These are phyloP conservation scores for Taurulus bubalis DNA, from an alignment of 2,113 vertebrate species.

Conservation along the genomic window DNA sequence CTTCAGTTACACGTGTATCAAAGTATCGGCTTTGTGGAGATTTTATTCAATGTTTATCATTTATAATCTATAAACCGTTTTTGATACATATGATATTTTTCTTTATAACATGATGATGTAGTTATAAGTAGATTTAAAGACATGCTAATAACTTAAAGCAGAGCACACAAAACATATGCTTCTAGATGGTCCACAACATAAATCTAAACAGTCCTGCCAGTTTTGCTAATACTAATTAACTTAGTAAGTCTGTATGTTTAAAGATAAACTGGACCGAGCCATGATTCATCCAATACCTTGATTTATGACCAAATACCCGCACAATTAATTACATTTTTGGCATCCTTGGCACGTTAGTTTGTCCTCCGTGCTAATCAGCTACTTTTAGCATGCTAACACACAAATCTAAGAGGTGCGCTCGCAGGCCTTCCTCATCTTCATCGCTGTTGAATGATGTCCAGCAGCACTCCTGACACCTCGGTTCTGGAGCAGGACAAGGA, in stretches of 20 bases:
- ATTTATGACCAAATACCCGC: background rate
- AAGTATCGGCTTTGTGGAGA: conserved; percentile 39
- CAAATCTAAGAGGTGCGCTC: too few relatives aligned
- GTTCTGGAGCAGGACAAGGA: background rate
- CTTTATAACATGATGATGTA: background rate
- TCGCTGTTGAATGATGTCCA: conserved; percentile 6
- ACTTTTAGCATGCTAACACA: background rate
- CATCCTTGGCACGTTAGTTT: background rate
- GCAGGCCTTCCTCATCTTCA: background rate
- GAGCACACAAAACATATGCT: background rate
- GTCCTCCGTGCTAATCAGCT: background rate
- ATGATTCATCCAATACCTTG: background rate
- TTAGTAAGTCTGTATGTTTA: background rate
- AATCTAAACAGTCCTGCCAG: background rate
- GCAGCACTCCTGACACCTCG: conserved; percentile 33
- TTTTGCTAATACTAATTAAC: background rate
- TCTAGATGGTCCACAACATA: background rate
- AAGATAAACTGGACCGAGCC: background rate
- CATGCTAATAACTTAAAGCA: background rate
- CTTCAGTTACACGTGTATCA: conserved; percentile 73
- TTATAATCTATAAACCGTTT: background rate
- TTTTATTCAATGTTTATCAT: background rate
- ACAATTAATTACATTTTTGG: background rate
- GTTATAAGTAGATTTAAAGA: background rate
- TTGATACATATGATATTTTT: background rate